These are phyloP conservation scores for Falco biarmicus DNA, from an alignment of 2,797 vertebrate species.

Conservation along the genomic window DNA sequence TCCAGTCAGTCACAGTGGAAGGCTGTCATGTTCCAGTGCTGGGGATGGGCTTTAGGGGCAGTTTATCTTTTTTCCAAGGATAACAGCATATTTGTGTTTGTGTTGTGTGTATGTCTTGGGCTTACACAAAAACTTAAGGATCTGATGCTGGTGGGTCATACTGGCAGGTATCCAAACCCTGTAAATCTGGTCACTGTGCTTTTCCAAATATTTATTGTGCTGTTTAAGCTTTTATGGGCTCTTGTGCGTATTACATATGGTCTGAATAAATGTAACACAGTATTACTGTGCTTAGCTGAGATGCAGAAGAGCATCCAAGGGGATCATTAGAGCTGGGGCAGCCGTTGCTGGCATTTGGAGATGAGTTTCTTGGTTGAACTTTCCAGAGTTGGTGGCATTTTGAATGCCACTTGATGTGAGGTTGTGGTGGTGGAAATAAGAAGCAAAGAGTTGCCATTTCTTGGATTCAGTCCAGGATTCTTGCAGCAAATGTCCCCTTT, in stretches of 20 bases:
- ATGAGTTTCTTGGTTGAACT: constrained; percentile 26
- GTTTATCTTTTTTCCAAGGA: constrained; percentile 43
- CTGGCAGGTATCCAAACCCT: constrained; percentile 54
- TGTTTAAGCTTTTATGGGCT: constrained; percentile 74
- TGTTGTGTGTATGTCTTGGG: constrained; percentile 37
- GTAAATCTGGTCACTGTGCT: constrained; percentile 67
- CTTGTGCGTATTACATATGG: constrained; percentile 67
- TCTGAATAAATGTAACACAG: constrained; percentile 57
- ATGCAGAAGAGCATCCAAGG: constrained; percentile 51
- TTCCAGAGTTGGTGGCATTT: neutral
- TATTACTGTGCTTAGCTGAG: constrained; percentile 37
- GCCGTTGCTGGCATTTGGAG: neutral
- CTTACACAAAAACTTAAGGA: constrained; percentile 54
- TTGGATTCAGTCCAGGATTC: neutral
- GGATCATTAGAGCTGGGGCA: constrained; percentile 22
- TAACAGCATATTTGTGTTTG: constrained; percentile 21
- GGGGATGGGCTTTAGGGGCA: constrained; percentile 9
- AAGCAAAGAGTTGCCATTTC: neutral
- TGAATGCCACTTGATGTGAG: neutral
- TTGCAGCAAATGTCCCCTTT: neutral
- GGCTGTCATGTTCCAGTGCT: neutral
- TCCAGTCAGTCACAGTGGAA: constrained; percentile 19
- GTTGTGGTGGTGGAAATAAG: neutral
- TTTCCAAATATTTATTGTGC: constrained; percentile 74
- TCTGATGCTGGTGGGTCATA: constrained; percentile 73